Evolutionary conservation across 1,140 invertebrate genomes (phyloP), one percentile per base, ranked within the genome.

Genomic region (Anastatus disparis): DNA sequence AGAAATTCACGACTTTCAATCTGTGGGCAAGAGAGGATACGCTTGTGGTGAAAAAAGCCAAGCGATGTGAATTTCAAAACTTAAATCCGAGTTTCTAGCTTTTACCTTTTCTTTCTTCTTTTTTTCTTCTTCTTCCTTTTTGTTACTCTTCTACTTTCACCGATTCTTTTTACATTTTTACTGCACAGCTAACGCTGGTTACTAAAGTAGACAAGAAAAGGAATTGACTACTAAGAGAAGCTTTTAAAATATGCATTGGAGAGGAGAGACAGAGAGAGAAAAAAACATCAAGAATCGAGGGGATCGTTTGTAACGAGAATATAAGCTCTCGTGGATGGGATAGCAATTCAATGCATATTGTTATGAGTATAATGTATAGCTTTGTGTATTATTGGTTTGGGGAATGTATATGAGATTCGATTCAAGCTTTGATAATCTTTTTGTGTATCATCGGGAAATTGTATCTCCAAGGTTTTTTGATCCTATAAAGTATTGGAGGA

Each of bases 231-330:
- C n/a, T 24, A 4, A 9, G 24, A 12, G 15, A n/a, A 0, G 22
- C 22, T 31, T 27, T 62, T 70, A 63, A 69, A 62, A 56, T 63
- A 70, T 70, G 58, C 68, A 70, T 70, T 55, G 59, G 27, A 62
- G n/a, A n/a, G n/a, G n/a, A n/a, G n/a, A n/a, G n/a, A n/a, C n/a
- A n/a, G n/a, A n/a, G n/a, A n/a, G n/a, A n/a, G n/a, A n/a, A n/a
- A 61, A 46, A 61, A 52, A 12, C 35, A 42, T 20, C 26, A n/a
- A 40, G n/a, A 40, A 17, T 40, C n/a, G n/a, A n/a, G n/a, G 2
- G 24, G 48, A 15, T 62, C n/a, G 53, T 61, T n/a, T 44, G 42
- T 22, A 29, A 38, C n/a, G 29, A 15, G 44, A 46, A 48, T n/a
- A n/a, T 59, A 59, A 68, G 20, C 42, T 59, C 26, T 50, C 10